Percentiles rank a stretch among this genome's conserved stretches.
Conservation (phyloP, 2,113 vertebrate species). For the Dasyurus viverrinus region DNA sequence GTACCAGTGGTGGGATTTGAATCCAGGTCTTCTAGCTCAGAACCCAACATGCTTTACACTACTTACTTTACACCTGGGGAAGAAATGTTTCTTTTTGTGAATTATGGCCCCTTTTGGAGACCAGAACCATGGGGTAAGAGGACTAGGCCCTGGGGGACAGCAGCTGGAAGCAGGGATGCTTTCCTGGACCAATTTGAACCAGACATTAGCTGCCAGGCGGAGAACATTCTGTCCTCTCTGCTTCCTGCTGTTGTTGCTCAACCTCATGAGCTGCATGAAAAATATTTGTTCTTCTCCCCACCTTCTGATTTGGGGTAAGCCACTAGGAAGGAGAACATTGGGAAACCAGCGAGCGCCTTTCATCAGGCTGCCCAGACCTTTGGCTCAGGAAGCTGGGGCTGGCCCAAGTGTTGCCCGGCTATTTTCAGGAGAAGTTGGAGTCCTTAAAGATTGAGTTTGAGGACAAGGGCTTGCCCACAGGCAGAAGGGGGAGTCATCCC, state of each 20-base stretch:
- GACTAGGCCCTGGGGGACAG: constrained; percentile 1
- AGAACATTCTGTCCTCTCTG: constrained; percentile 68
- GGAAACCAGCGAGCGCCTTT: constrained; percentile 57
- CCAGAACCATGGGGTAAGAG: constrained; percentile 3
- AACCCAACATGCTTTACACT: neutral
- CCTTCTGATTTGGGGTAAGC: constrained; percentile 54
- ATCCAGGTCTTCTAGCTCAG: neutral
- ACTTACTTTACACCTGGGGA: neutral
- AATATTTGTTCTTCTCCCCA: constrained; percentile 61
- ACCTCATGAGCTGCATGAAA: constrained; percentile 64
- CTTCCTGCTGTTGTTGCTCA: constrained; percentile 73
- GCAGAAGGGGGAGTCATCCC: neutral
- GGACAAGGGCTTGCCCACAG: neutral
- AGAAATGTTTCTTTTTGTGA: neutral
- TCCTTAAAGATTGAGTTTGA: constrained; percentile 22
- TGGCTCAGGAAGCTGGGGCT: constrained; percentile 38
- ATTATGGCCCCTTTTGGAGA: neutral
- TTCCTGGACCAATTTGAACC: constrained; percentile 46
- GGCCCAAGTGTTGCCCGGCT: constrained; percentile 8
- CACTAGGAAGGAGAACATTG: constrained; percentile 52
- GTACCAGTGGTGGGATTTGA: neutral
- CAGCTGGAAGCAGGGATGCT: constrained; percentile 20
- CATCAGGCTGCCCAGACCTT: constrained; percentile 47
- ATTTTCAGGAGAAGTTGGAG: constrained; percentile 56
- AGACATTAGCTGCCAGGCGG: constrained; percentile 33